Conservation (phyloP, 2,113 vertebrate genomes). For the Poeciliopsis prolifica region DNA sequence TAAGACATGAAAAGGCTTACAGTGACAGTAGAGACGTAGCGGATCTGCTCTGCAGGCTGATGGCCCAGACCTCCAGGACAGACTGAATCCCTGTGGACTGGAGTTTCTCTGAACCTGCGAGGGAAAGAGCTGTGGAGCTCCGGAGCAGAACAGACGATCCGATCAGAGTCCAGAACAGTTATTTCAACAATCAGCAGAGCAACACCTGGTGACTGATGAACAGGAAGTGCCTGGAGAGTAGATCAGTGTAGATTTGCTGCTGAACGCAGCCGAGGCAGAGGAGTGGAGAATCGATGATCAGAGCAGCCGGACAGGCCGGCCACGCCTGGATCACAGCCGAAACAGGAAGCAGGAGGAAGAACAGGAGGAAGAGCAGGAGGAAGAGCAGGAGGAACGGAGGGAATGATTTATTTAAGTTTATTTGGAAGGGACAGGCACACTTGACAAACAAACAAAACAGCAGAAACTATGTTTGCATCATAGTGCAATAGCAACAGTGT, state of each 20-base stretch:
- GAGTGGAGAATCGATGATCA: neutral
- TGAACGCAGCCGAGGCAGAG: neutral
- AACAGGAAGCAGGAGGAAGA: neutral
- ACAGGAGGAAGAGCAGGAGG: too few relatives aligned
- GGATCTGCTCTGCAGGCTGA: too few relatives aligned
- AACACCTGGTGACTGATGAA: neutral
- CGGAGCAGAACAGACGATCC: neutral
- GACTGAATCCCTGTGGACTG: too few relatives aligned
- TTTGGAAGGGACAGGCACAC: too few relatives aligned
- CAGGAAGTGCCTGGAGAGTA: neutral
- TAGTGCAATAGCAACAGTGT: too few relatives aligned
- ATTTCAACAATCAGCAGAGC: neutral
- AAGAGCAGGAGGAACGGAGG: neutral
- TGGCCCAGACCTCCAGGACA: too few relatives aligned
- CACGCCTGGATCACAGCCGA: neutral
- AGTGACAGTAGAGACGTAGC: too few relatives aligned
- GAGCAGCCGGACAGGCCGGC: neutral
- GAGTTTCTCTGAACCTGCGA: too few relatives aligned
- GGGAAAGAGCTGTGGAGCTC: neutral
- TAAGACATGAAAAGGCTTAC: too few relatives aligned
- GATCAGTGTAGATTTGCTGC: neutral
- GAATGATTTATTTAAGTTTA: too few relatives aligned
- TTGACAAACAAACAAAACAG: too few relatives aligned
- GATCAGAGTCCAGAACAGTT: neutral
- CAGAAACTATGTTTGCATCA: too few relatives aligned